phyloP scores from a whole-genome alignment of 2,888 invertebrate species.

The Pelosia muscerda region DNA sequence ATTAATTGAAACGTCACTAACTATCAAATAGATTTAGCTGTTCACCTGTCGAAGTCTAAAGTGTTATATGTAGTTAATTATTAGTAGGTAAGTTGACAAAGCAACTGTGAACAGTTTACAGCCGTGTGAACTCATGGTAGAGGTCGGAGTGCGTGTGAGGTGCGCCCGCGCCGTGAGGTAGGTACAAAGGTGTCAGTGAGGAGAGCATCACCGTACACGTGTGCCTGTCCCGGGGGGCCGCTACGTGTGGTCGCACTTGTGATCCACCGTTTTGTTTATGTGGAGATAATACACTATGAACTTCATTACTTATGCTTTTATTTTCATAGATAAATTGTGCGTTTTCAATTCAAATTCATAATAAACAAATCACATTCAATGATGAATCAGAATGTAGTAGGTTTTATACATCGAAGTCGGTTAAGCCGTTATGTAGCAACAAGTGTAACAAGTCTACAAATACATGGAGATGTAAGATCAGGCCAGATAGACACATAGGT shows the following conservation, averaged over 20 bases:
- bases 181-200: constrained; percentile 12
- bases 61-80: background rate
- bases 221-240: constrained; percentile 31
- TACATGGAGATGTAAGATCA: too few relatives aligned
- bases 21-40: background rate
- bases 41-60: background rate
- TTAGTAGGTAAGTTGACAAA: too few relatives aligned
- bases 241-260: constrained; percentile 41
- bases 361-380: too few relatives aligned
- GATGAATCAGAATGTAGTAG: too few relatives aligned
- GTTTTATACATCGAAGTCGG: too few relatives aligned
- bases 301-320: background rate
- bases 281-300: background rate
- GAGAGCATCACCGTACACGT: constrained; percentile 15
- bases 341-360: too few relatives aligned
- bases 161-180: background rate
- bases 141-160: constrained; percentile 16
- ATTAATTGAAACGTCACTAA: too few relatives aligned
- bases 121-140: background rate
- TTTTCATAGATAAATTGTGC: too few relatives aligned
- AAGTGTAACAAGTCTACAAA: too few relatives aligned
- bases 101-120: too few relatives aligned
- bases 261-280: constrained; percentile 1
- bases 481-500: too few relatives aligned
- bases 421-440: too few relatives aligned